Evolutionary conservation across 2,797 vertebrate genomes (phyloP).

Genomic region (Bryconaethiops microstoma): DNA sequence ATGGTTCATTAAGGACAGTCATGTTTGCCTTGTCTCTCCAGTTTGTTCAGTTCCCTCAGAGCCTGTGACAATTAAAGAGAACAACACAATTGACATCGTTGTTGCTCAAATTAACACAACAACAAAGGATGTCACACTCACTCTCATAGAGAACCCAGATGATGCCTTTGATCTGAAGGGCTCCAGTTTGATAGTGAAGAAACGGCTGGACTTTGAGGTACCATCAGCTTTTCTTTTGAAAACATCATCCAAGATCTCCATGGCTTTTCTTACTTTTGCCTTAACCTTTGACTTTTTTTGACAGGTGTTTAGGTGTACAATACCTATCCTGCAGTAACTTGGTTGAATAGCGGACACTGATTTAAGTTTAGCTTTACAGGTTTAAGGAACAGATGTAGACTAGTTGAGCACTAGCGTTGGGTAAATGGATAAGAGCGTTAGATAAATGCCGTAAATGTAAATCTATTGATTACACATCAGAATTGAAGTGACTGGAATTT

Average conservation of each 20-base stretch:
- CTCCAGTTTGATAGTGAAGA: slow-evolving; percentile 72
- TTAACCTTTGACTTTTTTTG: no score
- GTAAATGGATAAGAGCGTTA: no score
- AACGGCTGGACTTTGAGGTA: slow-evolving; percentile 80
- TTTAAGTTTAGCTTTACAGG: no score
- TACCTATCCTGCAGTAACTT: no score
- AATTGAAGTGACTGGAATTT: neutral
- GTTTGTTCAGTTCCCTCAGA: slow-evolving; percentile 76
- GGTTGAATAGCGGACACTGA: no score
- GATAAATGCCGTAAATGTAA: no score
- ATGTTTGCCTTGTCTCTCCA: slow-evolving; percentile 57
- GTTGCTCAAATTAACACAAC: slow-evolving; percentile 70
- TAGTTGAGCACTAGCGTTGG: no score
- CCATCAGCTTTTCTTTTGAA: neutral
- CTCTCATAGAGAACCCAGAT: slow-evolving; percentile 70
- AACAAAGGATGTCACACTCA: slow-evolving; percentile 66
- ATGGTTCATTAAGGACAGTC: slow-evolving; percentile 32
- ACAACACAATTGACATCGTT: slow-evolving; percentile 73
- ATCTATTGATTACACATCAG: neutral
- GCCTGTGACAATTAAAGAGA: slow-evolving; percentile 72
- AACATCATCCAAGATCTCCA: no score
- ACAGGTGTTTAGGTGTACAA: no score
- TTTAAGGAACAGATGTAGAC: no score
- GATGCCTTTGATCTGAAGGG: slow-evolving; percentile 75
- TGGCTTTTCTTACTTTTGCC: no score